Conservation (phyloP, 1,140 invertebrate genomes). For the Capitella teleta region DNA sequence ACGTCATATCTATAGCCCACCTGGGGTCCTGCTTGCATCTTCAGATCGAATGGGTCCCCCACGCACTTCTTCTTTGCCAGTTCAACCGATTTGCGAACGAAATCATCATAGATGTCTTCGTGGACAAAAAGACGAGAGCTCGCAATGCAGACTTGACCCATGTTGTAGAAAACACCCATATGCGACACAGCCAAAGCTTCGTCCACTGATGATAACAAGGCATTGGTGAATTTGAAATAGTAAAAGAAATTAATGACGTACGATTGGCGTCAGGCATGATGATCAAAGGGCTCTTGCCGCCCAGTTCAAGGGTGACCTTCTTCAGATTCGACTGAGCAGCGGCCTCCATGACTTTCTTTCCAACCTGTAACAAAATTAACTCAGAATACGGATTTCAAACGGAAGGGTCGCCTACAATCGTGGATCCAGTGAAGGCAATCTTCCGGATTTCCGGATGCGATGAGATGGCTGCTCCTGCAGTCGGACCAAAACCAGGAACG, state of each 20-base stretch:
- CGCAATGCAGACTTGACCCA: conserved; percentile 79
- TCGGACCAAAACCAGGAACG: conserved; percentile 71
- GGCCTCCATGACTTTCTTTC: conserved; percentile 60
- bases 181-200: conserved; percentile 51
- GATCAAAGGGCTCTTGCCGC: conserved; percentile 79
- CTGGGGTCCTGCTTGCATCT: conserved; percentile 38
- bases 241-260: no score
- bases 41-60: conserved; percentile 65
- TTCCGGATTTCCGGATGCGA: conserved; percentile 67
- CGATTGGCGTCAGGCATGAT: conserved; percentile 64
- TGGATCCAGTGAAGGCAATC: conserved; percentile 84
- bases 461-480: conserved; percentile 61
- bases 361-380: conserved; percentile 56
- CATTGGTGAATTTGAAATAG: no score
- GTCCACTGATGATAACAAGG: no score
- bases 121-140: conserved; percentile 85
- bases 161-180: conserved; percentile 10
- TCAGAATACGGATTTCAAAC: no score
- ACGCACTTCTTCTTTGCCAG: conserved; percentile 48
- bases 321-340: conserved; percentile 70
- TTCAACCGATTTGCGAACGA: conserved; percentile 52
- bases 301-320: conserved; percentile 72
- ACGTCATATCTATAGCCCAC: no score
- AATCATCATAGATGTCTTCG: conserved; percentile 76
- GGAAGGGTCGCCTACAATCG: conserved; percentile 59